A percentile compares a stretch with the other conserved stretches of the same genome.
phyloP scores from a whole-genome alignment of 2,888 invertebrate species.

The Oscheius sp. region DNA sequence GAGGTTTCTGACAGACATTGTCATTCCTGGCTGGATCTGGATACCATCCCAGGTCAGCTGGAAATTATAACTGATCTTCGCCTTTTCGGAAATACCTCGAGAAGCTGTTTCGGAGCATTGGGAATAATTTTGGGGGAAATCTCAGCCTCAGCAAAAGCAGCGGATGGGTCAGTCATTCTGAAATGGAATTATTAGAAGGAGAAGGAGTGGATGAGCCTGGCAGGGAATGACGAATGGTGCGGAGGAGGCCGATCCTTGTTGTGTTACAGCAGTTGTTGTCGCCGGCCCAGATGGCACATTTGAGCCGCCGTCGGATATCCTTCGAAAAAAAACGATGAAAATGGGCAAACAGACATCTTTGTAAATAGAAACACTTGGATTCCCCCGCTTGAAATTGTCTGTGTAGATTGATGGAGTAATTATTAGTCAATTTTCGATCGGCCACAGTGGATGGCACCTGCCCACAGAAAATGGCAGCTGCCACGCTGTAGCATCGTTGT shows the following conservation, averaged over 20 bases:
- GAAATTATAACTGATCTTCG: constrained; percentile 19
- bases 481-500: too few relatives aligned
- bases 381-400: neutral
- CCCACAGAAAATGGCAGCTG: too few relatives aligned
- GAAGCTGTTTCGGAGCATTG: constrained; percentile 64
- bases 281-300: neutral
- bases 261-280: constrained; percentile 26
- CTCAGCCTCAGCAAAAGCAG: constrained; percentile 67
- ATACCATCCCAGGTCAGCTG: constrained; percentile 71
- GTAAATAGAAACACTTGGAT: neutral
- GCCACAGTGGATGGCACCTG: too few relatives aligned
- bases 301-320: neutral
- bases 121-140: constrained; percentile 71
- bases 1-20: constrained; percentile 63
- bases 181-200: neutral
- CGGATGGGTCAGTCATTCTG: constrained; percentile 64
- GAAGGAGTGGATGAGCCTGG: neutral
- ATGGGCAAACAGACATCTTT: neutral
- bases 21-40: constrained; percentile 69
- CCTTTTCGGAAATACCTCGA: constrained; percentile 24
- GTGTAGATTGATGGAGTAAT: neutral
- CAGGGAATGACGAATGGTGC: neutral
- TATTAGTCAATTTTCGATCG: too few relatives aligned
- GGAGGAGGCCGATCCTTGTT: constrained; percentile 5
- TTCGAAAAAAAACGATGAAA: too few relatives aligned